Evolutionary conservation across 2,888 invertebrate genomes (phyloP), one percentile per base, ranked within the genome.

Genomic region (Drosophila testacea): DNA sequence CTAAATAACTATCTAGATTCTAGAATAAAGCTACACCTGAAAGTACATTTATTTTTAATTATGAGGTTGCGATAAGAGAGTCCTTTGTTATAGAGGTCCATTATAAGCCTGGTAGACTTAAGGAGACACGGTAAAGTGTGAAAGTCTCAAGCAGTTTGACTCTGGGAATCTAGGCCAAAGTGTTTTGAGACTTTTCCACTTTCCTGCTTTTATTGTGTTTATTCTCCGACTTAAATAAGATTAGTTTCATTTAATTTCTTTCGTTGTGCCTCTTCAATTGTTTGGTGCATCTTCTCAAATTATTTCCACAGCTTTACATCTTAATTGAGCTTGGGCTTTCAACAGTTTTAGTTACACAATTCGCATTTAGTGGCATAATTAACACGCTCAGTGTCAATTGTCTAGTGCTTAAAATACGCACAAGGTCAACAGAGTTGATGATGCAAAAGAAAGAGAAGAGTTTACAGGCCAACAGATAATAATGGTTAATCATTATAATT

Each of bases 401-500:
- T 52, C 52, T 11, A 63, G 46, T 62, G 70, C 63, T 47, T 48
- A 28, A 79, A 80, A 69, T 67, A 68, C 77, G 68, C 76, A 67
- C 79, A 86, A 83, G 83, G 83, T 54, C 77, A 44, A 6, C 36
- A 16, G 32, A 77, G 73, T 81, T 68, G 70, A 67, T 67, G 69
- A 68, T 46, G 27, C 50, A 44, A 27, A 36, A 48, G 22, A 54
- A 41, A 52, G 38, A 32, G 22, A 56, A 48, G 56, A 56, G 27
- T 56, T 69, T 56, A 51, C 39, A 55, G 39, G 0, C 51, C 6
- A 6, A 36, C 1, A 13, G 65, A 50, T 69, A 55, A 61, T 69
- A 69, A 76, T 64, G 69, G 71, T 61, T 81, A 71, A 80, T 71
- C 70, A 61, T 64, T 57, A 56, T 76, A 54, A 75, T 72, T 68